Conservation (phyloP, 1,140 invertebrate genomes). For the Trialeurodes vaporariorum region DNA sequence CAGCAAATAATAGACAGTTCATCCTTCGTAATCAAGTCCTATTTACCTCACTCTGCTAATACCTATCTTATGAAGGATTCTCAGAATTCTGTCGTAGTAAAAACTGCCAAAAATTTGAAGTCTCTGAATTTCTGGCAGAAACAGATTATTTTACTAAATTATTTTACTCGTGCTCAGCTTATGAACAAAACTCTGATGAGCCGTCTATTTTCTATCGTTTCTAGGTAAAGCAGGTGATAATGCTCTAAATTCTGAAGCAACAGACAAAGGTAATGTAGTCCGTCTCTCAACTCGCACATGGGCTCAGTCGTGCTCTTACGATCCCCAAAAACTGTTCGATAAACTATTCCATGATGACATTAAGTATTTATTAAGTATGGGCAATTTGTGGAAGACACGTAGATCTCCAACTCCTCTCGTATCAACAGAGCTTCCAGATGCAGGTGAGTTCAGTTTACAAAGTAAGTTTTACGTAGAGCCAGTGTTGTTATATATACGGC, state of each 20-base stretch:
- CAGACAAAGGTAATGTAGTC: conserved; percentile 55
- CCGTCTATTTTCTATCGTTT: conserved; percentile 22
- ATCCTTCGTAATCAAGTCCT: no score
- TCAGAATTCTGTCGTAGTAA: no score
- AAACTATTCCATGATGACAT: conserved; percentile 96
- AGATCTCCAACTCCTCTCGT: conserved; percentile 68
- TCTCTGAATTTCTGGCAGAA: no score
- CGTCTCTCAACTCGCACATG: conserved; percentile 79
- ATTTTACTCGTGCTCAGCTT: no score
- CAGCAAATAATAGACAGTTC: no score
- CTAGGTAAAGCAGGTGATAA: conserved; percentile 41
- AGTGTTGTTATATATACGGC: no score
- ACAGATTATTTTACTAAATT: no score
- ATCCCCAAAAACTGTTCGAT: conserved; percentile 67
- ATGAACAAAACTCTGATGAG: no score
- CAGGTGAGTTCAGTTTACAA: conserved; percentile 38
- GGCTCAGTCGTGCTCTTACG: conserved; percentile 73
- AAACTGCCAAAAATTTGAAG: no score
- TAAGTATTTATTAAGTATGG: conserved; percentile 86
- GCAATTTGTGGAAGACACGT: conserved; percentile 83
- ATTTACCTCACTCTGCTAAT: no score
- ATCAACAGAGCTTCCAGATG: conserved; percentile 53
- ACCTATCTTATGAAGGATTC: no score
- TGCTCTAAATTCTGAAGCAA: conserved; percentile 38
- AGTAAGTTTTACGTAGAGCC: no score